Evolutionary conservation across 1,140 invertebrate species (phyloP).

Genomic region (Sipha flava): DNA sequence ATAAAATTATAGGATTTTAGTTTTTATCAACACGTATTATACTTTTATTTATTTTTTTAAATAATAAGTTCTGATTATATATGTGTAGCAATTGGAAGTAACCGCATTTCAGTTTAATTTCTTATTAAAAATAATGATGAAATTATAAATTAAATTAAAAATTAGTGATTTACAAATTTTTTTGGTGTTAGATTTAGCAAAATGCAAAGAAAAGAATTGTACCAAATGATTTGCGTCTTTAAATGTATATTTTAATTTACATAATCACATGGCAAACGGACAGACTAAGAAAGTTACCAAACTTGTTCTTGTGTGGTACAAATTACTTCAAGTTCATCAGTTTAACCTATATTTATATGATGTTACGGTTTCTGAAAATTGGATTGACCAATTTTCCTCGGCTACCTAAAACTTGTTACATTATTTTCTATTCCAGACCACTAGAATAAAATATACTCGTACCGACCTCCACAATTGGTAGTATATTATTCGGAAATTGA

Average conservation of each 20-base stretch:
- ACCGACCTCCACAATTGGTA: too few species aligned
- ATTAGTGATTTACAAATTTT: too few species aligned
- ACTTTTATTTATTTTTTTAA: too few species aligned
- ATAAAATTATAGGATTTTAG: too few species aligned
- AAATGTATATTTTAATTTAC: neutral
- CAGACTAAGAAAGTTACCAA: neutral
- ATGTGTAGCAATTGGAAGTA: too few species aligned
- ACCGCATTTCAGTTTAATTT: too few species aligned
- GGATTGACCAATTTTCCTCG: neutral
- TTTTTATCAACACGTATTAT: too few species aligned
- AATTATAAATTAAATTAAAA: too few species aligned
- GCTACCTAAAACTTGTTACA: neutral
- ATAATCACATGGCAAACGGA: neutral
- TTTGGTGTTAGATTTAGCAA: too few species aligned
- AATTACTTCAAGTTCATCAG: neutral
- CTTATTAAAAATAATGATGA: too few species aligned
- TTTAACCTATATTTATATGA: neutral
- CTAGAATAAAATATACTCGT: neutral
- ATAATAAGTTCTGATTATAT: too few species aligned
- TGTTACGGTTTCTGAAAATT: neutral
- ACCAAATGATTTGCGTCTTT: neutral
- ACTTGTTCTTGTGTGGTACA: neutral
- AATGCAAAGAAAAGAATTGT: too few species aligned
- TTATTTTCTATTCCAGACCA: neutral
- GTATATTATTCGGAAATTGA: neutral